Evolutionary conservation across 2,888 invertebrate species (phyloP).

Genomic region (Phalera bucephala): DNA sequence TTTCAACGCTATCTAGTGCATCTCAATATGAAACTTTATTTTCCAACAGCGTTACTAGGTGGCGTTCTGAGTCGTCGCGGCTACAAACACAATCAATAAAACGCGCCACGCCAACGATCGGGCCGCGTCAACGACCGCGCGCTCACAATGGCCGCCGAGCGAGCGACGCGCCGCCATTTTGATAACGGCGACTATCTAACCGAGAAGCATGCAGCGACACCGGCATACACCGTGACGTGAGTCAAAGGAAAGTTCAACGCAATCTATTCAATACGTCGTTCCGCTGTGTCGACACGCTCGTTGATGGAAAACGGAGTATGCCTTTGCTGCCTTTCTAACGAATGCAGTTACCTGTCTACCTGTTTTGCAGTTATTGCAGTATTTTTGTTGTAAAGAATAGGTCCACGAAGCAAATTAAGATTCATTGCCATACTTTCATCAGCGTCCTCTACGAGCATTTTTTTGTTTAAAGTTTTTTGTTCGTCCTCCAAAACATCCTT

Average conservation of each 20-base stretch:
- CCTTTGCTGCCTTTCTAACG: slow-evolving; percentile 12
- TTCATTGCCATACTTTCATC: too few relatives aligned
- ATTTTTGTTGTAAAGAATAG: not conserved
- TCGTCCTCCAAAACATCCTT: too few relatives aligned
- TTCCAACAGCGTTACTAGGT: slow-evolving; percentile 41
- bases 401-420: not conserved
- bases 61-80: slow-evolving; percentile 46
- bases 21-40: slow-evolving; percentile 7
- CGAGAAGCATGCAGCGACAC: slow-evolving; percentile 24
- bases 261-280: slow-evolving; percentile 7
- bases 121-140: slow-evolving; percentile 73
- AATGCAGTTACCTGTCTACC: slow-evolving; percentile 1
- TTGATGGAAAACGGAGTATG: slow-evolving; percentile 16
- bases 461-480: too few relatives aligned
- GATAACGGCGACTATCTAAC: slow-evolving; percentile 63
- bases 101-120: slow-evolving; percentile 38
- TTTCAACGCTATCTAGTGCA: slow-evolving; percentile 51
- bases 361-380: slow-evolving; percentile 8
- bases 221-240: slow-evolving; percentile 23
- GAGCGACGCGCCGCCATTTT: slow-evolving; percentile 69
- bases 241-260: slow-evolving; percentile 11
- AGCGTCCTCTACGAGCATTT: too few relatives aligned
- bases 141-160: slow-evolving; percentile 41
- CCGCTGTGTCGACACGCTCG: slow-evolving; percentile 19
- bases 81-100: slow-evolving; percentile 48